phyloP scores from a whole-genome alignment of 1,140 invertebrate genomes.

The Lycorma delicatula region DNA sequence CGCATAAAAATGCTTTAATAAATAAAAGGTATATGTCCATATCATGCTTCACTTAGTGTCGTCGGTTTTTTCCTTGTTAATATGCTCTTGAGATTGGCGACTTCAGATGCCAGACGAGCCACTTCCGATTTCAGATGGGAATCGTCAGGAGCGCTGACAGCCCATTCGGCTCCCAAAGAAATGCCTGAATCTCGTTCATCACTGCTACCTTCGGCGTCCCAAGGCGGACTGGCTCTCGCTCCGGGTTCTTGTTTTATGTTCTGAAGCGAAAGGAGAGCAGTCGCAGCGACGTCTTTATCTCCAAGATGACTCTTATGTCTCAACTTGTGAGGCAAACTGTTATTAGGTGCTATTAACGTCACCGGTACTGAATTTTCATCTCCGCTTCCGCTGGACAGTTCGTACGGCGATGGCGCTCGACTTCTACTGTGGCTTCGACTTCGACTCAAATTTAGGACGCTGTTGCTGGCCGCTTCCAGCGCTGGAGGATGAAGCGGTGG shows the following conservation, averaged over 20 bases:
- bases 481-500: constrained; percentile 31
- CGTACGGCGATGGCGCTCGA: constrained; percentile 32
- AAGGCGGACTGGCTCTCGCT: constrained; percentile 62
- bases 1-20: too few species aligned
- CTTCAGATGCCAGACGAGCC: constrained; percentile 80
- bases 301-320: constrained; percentile 86
- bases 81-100: constrained; percentile 71
- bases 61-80: constrained; percentile 36
- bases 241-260: constrained; percentile 71
- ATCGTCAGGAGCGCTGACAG: constrained; percentile 35
- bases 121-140: constrained; percentile 73
- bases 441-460: constrained; percentile 34
- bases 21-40: too few species aligned
- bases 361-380: constrained; percentile 49
- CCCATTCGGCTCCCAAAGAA: constrained; percentile 65
- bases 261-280: constrained; percentile 61
- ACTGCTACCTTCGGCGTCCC: constrained; percentile 74
- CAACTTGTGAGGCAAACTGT: constrained; percentile 75
- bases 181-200: constrained; percentile 84
- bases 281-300: constrained; percentile 71
- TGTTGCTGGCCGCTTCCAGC: constrained; percentile 27
- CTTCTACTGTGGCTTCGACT: constrained; percentile 17
- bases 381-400: constrained; percentile 56
- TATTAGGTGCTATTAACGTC: constrained; percentile 42
- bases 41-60: too few species aligned